phyloP scores from a whole-genome alignment of 2,113 vertebrate genomes.

The Phylloscopus trochiloides region DNA sequence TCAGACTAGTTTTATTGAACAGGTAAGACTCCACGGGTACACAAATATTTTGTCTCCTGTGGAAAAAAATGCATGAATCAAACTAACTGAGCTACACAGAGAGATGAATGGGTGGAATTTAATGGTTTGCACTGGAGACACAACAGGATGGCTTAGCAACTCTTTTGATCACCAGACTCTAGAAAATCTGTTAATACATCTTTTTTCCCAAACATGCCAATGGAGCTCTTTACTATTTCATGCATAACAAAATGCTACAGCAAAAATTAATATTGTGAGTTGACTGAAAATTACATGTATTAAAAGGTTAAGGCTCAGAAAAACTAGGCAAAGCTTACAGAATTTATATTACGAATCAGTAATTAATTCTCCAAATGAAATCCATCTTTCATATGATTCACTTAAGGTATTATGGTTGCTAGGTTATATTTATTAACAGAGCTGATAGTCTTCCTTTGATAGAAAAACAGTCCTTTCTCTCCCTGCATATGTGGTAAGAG shows the following conservation, averaged over 20 bases:
- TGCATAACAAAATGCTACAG: neutral
- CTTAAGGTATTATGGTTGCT: neutral
- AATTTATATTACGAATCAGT: conserved; percentile 11
- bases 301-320: neutral
- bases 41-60: neutral
- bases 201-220: neutral
- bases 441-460: neutral
- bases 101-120: neutral
- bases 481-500: neutral
- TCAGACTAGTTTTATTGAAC: neutral
- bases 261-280: neutral
- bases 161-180: neutral
- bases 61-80: neutral
- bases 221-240: neutral
- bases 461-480: neutral
- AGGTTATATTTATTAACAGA: conserved; percentile 4
- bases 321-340: neutral
- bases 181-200: neutral
- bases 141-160: neutral
- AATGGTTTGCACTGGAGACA: neutral
- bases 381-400: neutral
- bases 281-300: neutral
- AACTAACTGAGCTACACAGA: neutral
- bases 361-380: conserved; percentile 1
- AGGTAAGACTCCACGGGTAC: neutral